phyloP scores from a whole-genome alignment of 1,140 invertebrate species.

The Xylocopa sonorina region DNA sequence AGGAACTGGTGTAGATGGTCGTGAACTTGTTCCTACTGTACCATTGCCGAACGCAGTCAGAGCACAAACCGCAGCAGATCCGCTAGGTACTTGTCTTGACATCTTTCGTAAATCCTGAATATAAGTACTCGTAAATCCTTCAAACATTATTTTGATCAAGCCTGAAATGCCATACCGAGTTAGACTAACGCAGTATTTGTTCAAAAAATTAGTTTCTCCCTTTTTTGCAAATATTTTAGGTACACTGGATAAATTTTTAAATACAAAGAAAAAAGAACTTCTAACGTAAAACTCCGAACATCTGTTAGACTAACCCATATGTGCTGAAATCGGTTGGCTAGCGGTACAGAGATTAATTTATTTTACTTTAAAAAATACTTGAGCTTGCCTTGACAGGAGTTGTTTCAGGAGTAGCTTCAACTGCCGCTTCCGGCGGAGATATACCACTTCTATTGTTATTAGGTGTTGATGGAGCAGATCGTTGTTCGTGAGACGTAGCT shows the following conservation, averaged over 20 bases:
- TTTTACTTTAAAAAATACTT: too few relatives aligned
- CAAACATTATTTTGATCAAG: not conserved
- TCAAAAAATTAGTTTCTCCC: too few relatives aligned
- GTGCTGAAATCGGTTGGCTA: too few relatives aligned
- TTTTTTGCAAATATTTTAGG: too few relatives aligned
- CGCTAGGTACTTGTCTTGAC: conserved; percentile 78
- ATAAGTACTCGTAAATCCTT: too few relatives aligned
- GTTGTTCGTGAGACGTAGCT: conserved; percentile 69
- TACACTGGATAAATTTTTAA: too few relatives aligned
- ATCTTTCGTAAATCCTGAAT: conserved; percentile 77
- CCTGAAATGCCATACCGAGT: too few relatives aligned
- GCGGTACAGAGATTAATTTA: too few relatives aligned
- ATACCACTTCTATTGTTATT: conserved; percentile 81
- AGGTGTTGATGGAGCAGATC: conserved; percentile 78
- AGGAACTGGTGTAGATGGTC: conserved; percentile 77
- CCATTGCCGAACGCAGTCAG: conserved; percentile 82
- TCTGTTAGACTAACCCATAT: too few relatives aligned
- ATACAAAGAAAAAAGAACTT: too few relatives aligned
- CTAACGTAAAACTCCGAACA: too few relatives aligned
- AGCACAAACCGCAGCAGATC: conserved; percentile 85
- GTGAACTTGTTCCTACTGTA: conserved; percentile 71
- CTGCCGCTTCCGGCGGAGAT: conserved; percentile 90
- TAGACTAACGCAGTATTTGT: too few relatives aligned
- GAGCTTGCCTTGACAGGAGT: conserved; percentile 89
- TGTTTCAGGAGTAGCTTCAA: conserved; percentile 94